These are phyloP conservation scores for Coreoperca whiteheadi DNA, from an alignment of 2,113 vertebrate species.

Conservation along the genomic window DNA sequence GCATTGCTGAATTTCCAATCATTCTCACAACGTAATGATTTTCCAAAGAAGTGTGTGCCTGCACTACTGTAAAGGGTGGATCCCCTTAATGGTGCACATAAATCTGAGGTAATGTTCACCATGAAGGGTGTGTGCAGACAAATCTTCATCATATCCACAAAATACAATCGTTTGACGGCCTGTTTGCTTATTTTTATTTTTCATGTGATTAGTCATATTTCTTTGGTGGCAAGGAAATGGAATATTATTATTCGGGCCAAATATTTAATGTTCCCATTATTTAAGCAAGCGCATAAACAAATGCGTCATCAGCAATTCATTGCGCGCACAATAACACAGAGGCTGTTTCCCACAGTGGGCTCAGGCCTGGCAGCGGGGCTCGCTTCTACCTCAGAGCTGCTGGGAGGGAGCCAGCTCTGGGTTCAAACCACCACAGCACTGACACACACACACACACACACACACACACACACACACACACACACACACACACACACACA, in stretches of 20 bases:
- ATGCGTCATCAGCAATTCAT: slow-evolving; percentile 82
- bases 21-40: slow-evolving; percentile 21
- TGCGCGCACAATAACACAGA: slow-evolving; percentile 81
- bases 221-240: slow-evolving; percentile 75
- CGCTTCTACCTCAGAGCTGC: slow-evolving; percentile 54
- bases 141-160: slow-evolving; percentile 67
- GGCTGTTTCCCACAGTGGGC: slow-evolving; percentile 83
- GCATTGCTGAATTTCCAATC: slow-evolving; percentile 40
- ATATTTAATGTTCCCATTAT: slow-evolving; percentile 89
- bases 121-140: slow-evolving; percentile 65
- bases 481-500: no score
- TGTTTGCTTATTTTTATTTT: slow-evolving; percentile 80
- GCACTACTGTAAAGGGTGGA: slow-evolving; percentile 45
- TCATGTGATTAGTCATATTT: slow-evolving; percentile 74
- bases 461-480: no score
- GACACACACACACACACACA: slow-evolving; percentile 22
- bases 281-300: slow-evolving; percentile 83
- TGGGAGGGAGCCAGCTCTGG: slow-evolving; percentile 64
- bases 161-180: slow-evolving; percentile 67
- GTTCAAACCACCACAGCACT: slow-evolving; percentile 69
- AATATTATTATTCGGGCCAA: slow-evolving; percentile 85
- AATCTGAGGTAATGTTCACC: slow-evolving; percentile 70
- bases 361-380: slow-evolving; percentile 66
- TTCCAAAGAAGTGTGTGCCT: slow-evolving; percentile 43
- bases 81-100: slow-evolving; percentile 54